Evolutionary conservation across 1,140 invertebrate species (phyloP).

Genomic region (Drosophila varians): DNA sequence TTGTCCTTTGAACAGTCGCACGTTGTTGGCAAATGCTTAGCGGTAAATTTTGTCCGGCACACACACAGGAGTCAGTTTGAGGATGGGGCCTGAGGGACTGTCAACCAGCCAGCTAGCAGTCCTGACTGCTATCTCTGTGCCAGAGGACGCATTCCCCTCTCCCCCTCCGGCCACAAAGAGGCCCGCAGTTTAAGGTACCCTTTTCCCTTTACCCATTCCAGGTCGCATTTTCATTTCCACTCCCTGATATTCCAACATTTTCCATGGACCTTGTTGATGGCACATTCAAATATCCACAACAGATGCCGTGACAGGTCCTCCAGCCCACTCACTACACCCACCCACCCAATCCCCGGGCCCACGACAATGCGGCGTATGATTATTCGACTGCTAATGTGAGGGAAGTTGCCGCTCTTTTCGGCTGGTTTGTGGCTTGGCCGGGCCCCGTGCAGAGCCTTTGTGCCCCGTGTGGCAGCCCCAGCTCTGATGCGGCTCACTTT

Average conservation of each 20-base stretch:
- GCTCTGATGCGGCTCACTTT: conserved; percentile 25
- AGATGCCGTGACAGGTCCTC: conserved; percentile 15
- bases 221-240: conserved; percentile 12
- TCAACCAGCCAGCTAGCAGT: conserved; percentile 22
- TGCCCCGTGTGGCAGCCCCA: conserved; percentile 17
- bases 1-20: conserved; percentile 54
- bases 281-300: conserved; percentile 61
- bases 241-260: conserved; percentile 43
- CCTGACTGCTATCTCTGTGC: conserved; percentile 34
- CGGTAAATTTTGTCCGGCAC: conserved; percentile 62
- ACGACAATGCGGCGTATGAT: conserved; percentile 75
- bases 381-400: conserved; percentile 67
- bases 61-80: conserved; percentile 15
- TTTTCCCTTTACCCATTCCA: background rate
- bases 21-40: conserved; percentile 72
- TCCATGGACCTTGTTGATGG: conserved; percentile 37
- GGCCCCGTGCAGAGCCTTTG: conserved; percentile 18
- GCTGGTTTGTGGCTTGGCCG: conserved; percentile 47
- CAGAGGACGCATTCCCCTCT: conserved; percentile 14
- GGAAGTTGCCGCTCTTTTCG: conserved; percentile 33
- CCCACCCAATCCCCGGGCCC: background rate
- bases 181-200: conserved; percentile 52
- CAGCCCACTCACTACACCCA: background rate
- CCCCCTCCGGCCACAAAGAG: background rate
- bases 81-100: conserved; percentile 8